Percentiles rank a stretch among this genome's conserved stretches.
Conservation (phyloP, 2,113 vertebrate species). For the Eublepharis macularius region DNA sequence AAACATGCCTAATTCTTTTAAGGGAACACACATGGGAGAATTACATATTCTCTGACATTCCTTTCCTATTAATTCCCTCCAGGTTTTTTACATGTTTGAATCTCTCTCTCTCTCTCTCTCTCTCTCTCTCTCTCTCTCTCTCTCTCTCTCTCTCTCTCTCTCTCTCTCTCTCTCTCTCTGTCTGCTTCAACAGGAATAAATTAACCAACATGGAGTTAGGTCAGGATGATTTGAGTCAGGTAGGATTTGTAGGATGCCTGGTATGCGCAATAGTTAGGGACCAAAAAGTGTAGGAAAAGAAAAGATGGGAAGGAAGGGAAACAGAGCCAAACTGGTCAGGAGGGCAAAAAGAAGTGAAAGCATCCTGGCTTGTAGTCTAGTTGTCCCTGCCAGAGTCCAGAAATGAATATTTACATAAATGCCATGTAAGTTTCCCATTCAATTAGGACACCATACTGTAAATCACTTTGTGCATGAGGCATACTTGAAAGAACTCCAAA, state of each 20-base stretch:
- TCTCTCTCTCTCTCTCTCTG: too few species aligned
- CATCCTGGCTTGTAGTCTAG: not conserved
- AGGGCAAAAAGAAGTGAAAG: not conserved
- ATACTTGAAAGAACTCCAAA: not conserved
- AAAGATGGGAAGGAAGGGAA: not conserved
- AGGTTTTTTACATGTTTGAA: too few species aligned
- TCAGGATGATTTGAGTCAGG: not conserved
- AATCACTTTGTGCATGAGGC: not conserved
- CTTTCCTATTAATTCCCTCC: too few species aligned
- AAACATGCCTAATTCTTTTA: not conserved
- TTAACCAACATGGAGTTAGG: not conserved
- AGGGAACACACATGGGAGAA: too few species aligned
- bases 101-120: too few species aligned
- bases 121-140: too few species aligned
- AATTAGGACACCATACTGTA: not conserved
- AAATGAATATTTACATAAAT: not conserved
- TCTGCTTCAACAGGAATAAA: too few species aligned
- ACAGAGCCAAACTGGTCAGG: not conserved
- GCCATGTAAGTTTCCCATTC: not conserved
- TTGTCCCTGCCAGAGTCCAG: not conserved
- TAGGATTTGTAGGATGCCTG: not conserved
- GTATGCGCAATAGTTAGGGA: not conserved
- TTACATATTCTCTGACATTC: too few species aligned
- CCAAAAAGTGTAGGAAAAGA: not conserved
- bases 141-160: too few species aligned